Conservation (phyloP, 2,888 invertebrate species). For the Serrognathus titanus region DNA sequence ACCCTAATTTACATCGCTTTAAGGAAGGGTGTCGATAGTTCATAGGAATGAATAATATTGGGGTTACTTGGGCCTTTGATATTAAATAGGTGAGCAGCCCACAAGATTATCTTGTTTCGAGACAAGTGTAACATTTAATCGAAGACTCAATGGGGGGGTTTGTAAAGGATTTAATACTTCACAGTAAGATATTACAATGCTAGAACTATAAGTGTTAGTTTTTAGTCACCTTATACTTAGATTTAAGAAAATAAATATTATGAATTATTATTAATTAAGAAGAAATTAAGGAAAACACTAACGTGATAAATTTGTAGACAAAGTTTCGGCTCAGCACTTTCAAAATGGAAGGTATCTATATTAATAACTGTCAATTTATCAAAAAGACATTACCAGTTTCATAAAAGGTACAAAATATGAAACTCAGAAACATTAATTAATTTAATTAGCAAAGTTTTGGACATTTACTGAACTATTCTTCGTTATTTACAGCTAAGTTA, state of each 20-base stretch:
- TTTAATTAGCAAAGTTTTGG: conserved; percentile 51
- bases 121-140: conserved; percentile 8
- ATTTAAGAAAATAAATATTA: too few species aligned
- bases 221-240: too few species aligned
- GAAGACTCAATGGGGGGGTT: conserved; percentile 4
- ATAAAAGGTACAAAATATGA: conserved; percentile 31
- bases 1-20: conserved; percentile 33
- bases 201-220: too few species aligned
- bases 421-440: conserved; percentile 47
- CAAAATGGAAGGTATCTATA: conserved; percentile 24
- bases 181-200: too few species aligned
- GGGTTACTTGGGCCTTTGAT: conserved; percentile 10
- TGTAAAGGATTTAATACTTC: too few species aligned
- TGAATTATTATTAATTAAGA: too few species aligned
- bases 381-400: conserved; percentile 32
- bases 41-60: conserved; percentile 15
- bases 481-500: conserved; percentile 47
- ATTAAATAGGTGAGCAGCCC: conserved; percentile 18
- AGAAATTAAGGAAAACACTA: too few species aligned
- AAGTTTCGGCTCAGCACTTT: background rate
- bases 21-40: conserved; percentile 18
- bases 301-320: too few species aligned
- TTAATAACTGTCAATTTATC: conserved; percentile 38
- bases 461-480: conserved; percentile 45
- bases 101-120: conserved; percentile 22